Conservation (phyloP, 2,797 vertebrate genomes). For the Helarctos malayanus region DNA sequence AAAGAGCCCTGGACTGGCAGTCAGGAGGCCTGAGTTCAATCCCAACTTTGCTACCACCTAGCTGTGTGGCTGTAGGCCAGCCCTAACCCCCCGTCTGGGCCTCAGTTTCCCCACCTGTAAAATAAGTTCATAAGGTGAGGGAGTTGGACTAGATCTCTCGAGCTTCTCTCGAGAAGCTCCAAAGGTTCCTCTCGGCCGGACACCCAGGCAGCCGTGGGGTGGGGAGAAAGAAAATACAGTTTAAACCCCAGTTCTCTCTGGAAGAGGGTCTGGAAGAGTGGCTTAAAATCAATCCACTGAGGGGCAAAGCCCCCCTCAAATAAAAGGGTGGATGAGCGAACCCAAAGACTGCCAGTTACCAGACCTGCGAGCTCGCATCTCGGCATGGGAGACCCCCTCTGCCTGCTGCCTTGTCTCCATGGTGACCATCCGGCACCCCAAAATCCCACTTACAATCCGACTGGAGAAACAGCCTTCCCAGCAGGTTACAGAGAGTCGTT, state of each 20-base stretch:
- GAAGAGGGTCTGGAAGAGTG: background rate
- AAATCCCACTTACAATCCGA: background rate
- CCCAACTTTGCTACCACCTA: conserved; percentile 24
- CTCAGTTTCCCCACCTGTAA: background rate
- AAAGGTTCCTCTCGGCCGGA: background rate
- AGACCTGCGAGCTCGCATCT: background rate
- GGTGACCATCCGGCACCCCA: background rate
- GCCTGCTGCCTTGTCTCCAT: background rate
- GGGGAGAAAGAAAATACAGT: background rate
- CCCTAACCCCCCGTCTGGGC: background rate
- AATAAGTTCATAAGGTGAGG: background rate
- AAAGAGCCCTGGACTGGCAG: conserved; percentile 55
- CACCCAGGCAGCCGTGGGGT: background rate
- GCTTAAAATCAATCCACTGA: too few relatives aligned
- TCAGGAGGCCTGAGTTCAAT: conserved; percentile 35
- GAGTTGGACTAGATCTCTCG: background rate
- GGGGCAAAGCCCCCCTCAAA: background rate
- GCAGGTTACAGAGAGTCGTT: background rate
- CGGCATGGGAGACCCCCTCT: background rate
- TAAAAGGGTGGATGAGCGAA: background rate
- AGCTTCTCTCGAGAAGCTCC: background rate
- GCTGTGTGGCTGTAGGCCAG: background rate
- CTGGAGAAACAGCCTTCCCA: background rate
- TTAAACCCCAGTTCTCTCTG: background rate
- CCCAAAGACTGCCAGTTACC: background rate